A percentile compares a stretch with the other conserved stretches of the same genome.
These are phyloP conservation scores for Drosophila paracracens DNA, from an alignment of 2,888 invertebrate species.

Conservation along the genomic window DNA sequence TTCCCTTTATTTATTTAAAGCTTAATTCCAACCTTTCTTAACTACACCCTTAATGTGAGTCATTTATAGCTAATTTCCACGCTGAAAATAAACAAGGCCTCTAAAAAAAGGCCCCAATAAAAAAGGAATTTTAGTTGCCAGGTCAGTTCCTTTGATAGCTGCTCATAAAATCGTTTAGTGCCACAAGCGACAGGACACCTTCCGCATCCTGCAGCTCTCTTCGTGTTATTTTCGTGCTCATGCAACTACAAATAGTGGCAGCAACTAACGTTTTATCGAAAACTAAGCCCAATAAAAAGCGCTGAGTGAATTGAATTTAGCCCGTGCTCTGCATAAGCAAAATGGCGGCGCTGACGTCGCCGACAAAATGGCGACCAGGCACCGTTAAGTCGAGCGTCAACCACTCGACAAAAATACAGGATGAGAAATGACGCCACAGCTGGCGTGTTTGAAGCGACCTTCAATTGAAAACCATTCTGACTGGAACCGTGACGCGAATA, in stretches of 20 bases:
- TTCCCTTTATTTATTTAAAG: not conserved
- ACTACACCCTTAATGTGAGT: not conserved
- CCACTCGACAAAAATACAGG: conserved; percentile 10
- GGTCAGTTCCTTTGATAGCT: conserved; percentile 9
- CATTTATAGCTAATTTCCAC: not conserved
- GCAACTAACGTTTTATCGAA: conserved; percentile 11
- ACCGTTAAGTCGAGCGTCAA: conserved; percentile 30
- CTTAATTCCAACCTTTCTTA: not conserved
- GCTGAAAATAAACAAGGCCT: conserved; percentile 5
- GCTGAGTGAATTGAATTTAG: conserved; percentile 23
- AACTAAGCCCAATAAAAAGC: conserved; percentile 20
- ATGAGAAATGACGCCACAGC: conserved; percentile 46
- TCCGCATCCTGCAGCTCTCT: not conserved
- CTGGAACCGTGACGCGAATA: conserved; percentile 27
- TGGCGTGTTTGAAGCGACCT: conserved; percentile 48
- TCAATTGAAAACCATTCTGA: conserved; percentile 13
- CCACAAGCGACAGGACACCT: not conserved
- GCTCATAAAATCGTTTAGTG: conserved; percentile 8
- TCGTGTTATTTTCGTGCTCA: conserved; percentile 4
- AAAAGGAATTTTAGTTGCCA: not conserved
- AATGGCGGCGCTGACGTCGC: conserved; percentile 30
- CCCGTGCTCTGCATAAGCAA: conserved; percentile 28
- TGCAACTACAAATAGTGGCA: conserved; percentile 43
- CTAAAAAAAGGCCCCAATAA: not conserved
- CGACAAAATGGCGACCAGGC: conserved; percentile 50